Base-by-base conservation (phyloP, 1,140 invertebrate genomes). In the Lepidurus couesii region DNA sequence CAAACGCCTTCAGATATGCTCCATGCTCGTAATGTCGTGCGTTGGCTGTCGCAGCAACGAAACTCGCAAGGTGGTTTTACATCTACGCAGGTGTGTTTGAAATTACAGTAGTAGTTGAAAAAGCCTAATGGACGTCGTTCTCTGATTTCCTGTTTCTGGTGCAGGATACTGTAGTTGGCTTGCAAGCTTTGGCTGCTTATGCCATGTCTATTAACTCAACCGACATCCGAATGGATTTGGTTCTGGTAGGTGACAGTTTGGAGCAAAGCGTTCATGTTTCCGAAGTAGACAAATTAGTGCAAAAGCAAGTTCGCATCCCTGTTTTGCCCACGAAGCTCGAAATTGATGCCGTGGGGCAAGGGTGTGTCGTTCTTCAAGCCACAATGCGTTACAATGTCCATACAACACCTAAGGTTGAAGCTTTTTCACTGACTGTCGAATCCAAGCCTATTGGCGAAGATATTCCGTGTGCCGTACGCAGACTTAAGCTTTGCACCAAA, bases 21-120 rank as follows among this genome's bases (percentile, higher is more conserved):
- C 21, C 84, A 86, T 24, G 85, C 87, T 3, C 83, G 88, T 53
- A 89, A 89, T 77, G 88, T 89, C 2, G 84, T 91, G 0, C 87
- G 89, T 53, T 95, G 92, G 92, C 85, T 95, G 79, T 89, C 91
- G 7, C 86, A 88, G 44, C 90, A 94, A 83, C 86, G 92, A 77
- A 95, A 94, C 84, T 87, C 88, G 73, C 85, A 90, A 43, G 93
- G 93, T 42, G 93, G 93, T 13, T 95, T 93, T 82, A 86, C 89
- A 0, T 92, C 91, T 10, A 90, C 90, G 0, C 89, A 84, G 80
- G 83, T 83, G 80, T 24, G 13, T 44, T 34, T 78, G 16, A 47
- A 47, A 47, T 45, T n/a, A 43, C 8, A 34, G 24, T 79, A 44
- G 73, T 79, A 5, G 34, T 34, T 34, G 34, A 34, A 34, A 34